Percentiles rank a stretch among this genome's conserved stretches.
Evolutionary conservation across 2,888 invertebrate genomes (phyloP).

Genomic region (Suillia variegata): DNA sequence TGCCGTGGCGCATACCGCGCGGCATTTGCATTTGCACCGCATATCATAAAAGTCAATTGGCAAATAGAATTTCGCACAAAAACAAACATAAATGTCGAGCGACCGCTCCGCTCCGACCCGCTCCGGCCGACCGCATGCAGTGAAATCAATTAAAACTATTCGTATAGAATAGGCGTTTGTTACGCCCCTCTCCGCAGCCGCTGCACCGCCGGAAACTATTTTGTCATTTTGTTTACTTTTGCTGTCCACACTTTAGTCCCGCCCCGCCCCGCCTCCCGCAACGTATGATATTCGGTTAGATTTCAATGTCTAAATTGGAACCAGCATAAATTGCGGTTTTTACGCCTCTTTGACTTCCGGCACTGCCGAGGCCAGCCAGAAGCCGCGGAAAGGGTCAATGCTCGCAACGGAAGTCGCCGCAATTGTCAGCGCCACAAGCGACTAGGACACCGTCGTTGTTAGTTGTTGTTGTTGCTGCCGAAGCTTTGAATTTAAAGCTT

Average conservation of each 20-base stretch:
- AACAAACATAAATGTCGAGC: too few relatives aligned
- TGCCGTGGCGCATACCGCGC: background rate
- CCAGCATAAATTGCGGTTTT: slow-evolving; percentile 1
- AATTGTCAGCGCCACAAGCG: background rate
- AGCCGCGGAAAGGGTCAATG: background rate
- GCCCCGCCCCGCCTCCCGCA: background rate
- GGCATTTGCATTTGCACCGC: background rate
- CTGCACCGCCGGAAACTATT: too few relatives aligned
- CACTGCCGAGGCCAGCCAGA: too few relatives aligned
- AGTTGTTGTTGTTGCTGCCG: too few relatives aligned
- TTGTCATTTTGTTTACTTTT: too few relatives aligned
- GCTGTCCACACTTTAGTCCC: too few relatives aligned
- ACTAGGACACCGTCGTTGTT: background rate
- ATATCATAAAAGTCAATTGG: background rate
- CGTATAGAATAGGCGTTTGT: too few relatives aligned
- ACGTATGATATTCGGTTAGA: too few relatives aligned
- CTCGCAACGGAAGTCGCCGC: background rate
- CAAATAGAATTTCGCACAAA: background rate
- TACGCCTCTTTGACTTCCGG: background rate
- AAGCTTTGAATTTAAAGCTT: too few relatives aligned
- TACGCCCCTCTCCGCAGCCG: too few relatives aligned
- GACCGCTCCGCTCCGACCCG: too few relatives aligned
- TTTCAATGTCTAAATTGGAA: background rate
- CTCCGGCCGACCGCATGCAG: background rate
- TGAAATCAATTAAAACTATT: slow-evolving; percentile 1